A percentile compares a stretch with the other conserved stretches of the same genome.
These are phyloP conservation scores for Idris sp. DNA, from an alignment of 1,140 invertebrate genomes.

Conservation along the genomic window DNA sequence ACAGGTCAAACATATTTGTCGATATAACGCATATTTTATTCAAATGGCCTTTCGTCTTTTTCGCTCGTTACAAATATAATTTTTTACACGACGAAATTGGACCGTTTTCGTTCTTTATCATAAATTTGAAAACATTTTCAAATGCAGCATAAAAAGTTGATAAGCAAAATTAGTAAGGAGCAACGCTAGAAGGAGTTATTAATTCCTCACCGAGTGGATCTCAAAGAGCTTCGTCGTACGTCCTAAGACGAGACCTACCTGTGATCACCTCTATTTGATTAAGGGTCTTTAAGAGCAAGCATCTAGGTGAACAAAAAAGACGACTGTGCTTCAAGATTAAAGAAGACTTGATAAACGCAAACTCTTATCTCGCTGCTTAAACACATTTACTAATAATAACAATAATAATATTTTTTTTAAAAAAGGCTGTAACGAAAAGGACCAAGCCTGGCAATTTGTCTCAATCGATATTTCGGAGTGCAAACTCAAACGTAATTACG, in stretches of 20 bases:
- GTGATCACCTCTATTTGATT: constrained; percentile 58
- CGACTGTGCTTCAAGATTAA: constrained; percentile 34
- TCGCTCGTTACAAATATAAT: constrained; percentile 12
- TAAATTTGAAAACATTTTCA: too few relatives aligned
- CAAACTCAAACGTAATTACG: constrained; percentile 4
- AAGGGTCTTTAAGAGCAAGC: constrained; percentile 46
- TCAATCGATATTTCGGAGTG: background rate
- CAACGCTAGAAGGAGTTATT: constrained; percentile 34
- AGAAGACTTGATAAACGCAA: constrained; percentile 35
- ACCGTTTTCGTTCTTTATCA: too few relatives aligned
- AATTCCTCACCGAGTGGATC: constrained; percentile 45
- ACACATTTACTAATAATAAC: background rate
- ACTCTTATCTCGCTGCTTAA: constrained; percentile 15
- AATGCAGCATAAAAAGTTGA: constrained; percentile 7
- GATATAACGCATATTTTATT: constrained; percentile 37
- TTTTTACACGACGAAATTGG: constrained; percentile 17
- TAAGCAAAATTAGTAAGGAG: constrained; percentile 35
- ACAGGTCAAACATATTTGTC: constrained; percentile 35
- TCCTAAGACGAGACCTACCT: constrained; percentile 41
- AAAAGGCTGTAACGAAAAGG: background rate
- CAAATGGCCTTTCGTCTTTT: constrained; percentile 18
- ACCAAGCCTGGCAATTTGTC: background rate
- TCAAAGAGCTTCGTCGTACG: constrained; percentile 51
- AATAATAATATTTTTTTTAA: too few relatives aligned
- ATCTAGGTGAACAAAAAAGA: constrained; percentile 9